Evolutionary conservation across 2,113 vertebrate species (phyloP), one percentile per base, ranked within the genome.

Genomic region (Cromileptes altivelis): DNA sequence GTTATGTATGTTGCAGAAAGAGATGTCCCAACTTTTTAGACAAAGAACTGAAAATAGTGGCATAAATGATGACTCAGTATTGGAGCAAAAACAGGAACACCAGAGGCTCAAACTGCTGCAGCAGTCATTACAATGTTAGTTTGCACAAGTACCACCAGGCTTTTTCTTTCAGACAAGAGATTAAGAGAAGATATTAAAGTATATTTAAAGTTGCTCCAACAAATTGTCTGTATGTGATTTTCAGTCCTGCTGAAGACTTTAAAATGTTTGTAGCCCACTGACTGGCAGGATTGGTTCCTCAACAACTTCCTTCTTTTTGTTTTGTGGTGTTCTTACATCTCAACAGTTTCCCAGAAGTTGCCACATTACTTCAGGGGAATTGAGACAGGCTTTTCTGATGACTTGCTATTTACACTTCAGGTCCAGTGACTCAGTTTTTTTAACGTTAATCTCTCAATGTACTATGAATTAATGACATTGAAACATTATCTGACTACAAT

Each of bases 351-450:
- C 25, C 21, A 25, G 23, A 55, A n/a, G 65, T 40, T 61, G 56
- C 25, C 56, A 21, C 14, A 63, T 63, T 27, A 61, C 47, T 70
- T 53, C 15, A 30, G 23, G n/a, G 53, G 7, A 55, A 23, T n/a
- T 33, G 21, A 63, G 63, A 78, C 18, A 10, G 12, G 6, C 56
- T 18, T 30, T 33, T 55, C 30, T 70, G 78, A 57, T 72, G 50
- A 65, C n/a, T 49, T 47, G 14, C 40, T 64, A 18, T 49, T 57
- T 65, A 45, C 4, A 12, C 13, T 60, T 33, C 52, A 12, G 12
- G 17, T 15, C 52, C 15, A 10, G 69, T 6, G 30, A 52, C 25
- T 21, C 17, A 37, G 18, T 27, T 11, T 57, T 57, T 18, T n/a
- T 25, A 3, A 3, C 21, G 15, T 15, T 23, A 18, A 27, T 4